A percentile compares a stretch with the other conserved stretches of the same genome.
Evolutionary conservation across 2,888 invertebrate genomes (phyloP).

Genomic region (Electrophaes corylata): DNA sequence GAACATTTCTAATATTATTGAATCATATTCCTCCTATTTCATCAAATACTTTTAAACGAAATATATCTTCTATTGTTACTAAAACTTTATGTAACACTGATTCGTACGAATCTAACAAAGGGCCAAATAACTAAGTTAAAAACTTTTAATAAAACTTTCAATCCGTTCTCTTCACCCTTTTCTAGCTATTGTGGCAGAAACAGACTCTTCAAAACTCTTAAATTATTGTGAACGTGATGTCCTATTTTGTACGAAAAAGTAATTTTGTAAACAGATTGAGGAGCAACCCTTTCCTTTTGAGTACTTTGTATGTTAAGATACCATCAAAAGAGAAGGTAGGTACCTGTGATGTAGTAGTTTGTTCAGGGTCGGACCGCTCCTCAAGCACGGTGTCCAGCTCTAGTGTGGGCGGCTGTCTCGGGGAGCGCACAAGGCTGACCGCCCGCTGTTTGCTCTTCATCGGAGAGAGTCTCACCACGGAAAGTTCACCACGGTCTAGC

Average conservation of each 20-base stretch:
- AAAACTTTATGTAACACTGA: constrained; percentile 4
- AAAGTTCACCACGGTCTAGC: constrained; percentile 92
- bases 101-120: constrained; percentile 8
- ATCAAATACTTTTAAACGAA: not conserved
- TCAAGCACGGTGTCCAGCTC: constrained; percentile 94
- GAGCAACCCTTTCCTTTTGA: not conserved
- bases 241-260: not conserved
- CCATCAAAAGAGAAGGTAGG: too few species aligned
- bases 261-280: not conserved
- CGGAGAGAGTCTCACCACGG: constrained; percentile 88
- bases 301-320: not conserved
- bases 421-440: constrained; percentile 82
- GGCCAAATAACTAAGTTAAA: constrained; percentile 8
- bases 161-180: constrained; percentile 8
- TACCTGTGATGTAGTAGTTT: constrained; percentile 83
- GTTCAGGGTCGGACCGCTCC: constrained; percentile 92
- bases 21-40: not conserved
- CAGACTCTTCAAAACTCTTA: not conserved
- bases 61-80: not conserved
- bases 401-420: constrained; percentile 89
- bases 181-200: constrained; percentile 5
- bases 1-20: not conserved
- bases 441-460: constrained; percentile 64
- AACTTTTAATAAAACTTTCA: constrained; percentile 15
- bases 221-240: not conserved